phyloP scores from a whole-genome alignment of 1,140 invertebrate genomes.

The Lordiphosa clarofinis region DNA sequence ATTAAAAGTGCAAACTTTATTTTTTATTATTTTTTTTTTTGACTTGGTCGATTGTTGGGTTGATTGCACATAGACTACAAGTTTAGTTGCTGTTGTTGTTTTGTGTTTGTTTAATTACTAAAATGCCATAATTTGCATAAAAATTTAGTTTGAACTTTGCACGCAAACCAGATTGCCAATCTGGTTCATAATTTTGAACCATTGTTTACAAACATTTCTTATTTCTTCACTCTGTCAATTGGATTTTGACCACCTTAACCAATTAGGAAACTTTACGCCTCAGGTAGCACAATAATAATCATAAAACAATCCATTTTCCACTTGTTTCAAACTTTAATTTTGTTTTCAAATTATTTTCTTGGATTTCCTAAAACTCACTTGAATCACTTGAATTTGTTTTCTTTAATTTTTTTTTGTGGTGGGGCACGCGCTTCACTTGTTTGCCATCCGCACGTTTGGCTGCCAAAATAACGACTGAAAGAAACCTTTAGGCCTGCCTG shows the following conservation, averaged over 20 bases:
- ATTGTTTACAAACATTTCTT: constrained; percentile 12
- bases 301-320: neutral
- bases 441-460: constrained; percentile 67
- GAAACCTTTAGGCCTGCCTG: constrained; percentile 46
- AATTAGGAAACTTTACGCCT: constrained; percentile 12
- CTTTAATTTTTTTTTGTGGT: constrained; percentile 15
- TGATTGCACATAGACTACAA: constrained; percentile 42
- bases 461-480: constrained; percentile 72
- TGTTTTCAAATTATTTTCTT: no score
- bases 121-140: constrained; percentile 63
- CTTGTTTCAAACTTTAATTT: neutral
- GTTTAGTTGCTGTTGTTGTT: constrained; percentile 46
- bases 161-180: constrained; percentile 6
- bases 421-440: constrained; percentile 20
- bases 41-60: constrained; percentile 19
- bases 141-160: constrained; percentile 43
- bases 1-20: constrained; percentile 59
- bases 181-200: no score
- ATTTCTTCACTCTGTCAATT: constrained; percentile 13
- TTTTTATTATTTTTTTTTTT: constrained; percentile 17
- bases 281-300: neutral
- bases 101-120: constrained; percentile 58
- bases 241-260: constrained; percentile 7
- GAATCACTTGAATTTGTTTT: neutral
- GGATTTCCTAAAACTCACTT: constrained; percentile 5